Base-by-base conservation (phyloP, 2,797 vertebrate species). In the Craterocephalus amniculus region DNA sequence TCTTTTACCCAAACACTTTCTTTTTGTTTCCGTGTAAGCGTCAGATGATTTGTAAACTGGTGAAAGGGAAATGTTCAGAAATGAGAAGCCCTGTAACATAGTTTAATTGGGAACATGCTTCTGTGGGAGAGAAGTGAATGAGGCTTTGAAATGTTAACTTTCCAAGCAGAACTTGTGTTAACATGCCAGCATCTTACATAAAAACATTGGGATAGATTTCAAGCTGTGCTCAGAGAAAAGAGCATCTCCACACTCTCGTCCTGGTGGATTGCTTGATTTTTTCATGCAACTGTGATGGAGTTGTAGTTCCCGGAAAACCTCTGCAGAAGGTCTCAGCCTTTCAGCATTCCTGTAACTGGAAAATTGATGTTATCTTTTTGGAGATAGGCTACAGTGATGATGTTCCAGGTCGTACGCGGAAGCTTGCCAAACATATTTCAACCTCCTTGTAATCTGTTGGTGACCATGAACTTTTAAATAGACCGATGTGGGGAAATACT, bases 401-500 rank as follows among this genome's bases (percentile, higher is more conserved):
- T 43, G 61, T 62, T 73, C 70, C 58, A 52, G 48, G 54, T 26
- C 35, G 18, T 10, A 14, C 6, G 2, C 4, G 58, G 31, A 16
- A 59, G 43, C 31, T 51, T 0, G 2, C 35, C 59, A 62, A 14
- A 54, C 36, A 77, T 65, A 36, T 59, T 59, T 24, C 51, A 78
- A 56, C 31, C 38, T 59, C 54, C 4, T 36, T 62, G 60, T 59
- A 52, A 69, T 77, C 59, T 73, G 67, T 55, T 26, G 26, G 63
- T 71, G 58, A 71, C 34, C 40, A 34, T 61, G 56, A 72, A 63
- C 24, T 57, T 57, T 58, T 11, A 66, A 36, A 20, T 0, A 49
- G 36, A 78, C n/a, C 4, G 64, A 76, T 72, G 13, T 79, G 73
- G 55, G 70, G 69, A 43, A 43, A 81, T 78, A 84, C 49, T 54